Conservation (phyloP, 2,797 vertebrate genomes). For the Xiphophorus birchmanni region DNA sequence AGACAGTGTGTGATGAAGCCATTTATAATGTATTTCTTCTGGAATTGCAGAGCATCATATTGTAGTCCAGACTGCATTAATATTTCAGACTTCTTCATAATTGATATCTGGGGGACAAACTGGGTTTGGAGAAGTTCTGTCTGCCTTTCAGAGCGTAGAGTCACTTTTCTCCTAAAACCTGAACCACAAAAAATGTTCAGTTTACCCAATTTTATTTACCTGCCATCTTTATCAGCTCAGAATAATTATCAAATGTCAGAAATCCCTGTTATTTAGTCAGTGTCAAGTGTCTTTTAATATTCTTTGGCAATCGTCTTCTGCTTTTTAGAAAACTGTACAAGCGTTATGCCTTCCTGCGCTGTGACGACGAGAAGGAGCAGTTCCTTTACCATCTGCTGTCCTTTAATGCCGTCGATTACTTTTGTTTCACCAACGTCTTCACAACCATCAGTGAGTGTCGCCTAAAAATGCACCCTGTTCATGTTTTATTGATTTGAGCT, state of each 20-base stretch:
- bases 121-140: slow-evolving; percentile 69
- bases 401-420: slow-evolving; percentile 98
- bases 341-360: slow-evolving; percentile 96
- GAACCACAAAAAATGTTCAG: slow-evolving; percentile 1
- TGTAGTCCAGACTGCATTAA: slow-evolving; percentile 60
- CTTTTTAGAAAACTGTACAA: slow-evolving; percentile 94
- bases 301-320: slow-evolving; percentile 39
- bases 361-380: slow-evolving; percentile 98
- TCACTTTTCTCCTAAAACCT: slow-evolving; percentile 27
- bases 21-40: slow-evolving; percentile 72
- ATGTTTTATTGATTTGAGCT: neutral
- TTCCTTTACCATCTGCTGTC: slow-evolving; percentile 98
- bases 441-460: slow-evolving; percentile 94
- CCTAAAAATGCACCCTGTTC: neutral
- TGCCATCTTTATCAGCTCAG: neutral
- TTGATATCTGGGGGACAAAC: slow-evolving; percentile 72
- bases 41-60: slow-evolving; percentile 61
- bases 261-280: neutral
- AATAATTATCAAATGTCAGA: neutral
- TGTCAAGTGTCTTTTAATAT: neutral
- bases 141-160: slow-evolving; percentile 16
- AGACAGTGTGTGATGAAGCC: slow-evolving; percentile 42
- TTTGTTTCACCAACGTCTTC: slow-evolving; percentile 99
- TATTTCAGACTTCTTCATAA: slow-evolving; percentile 74
- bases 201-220: neutral